Base-by-base conservation (phyloP, 2,888 invertebrate species). In the Tinea semifulvella region DNA sequence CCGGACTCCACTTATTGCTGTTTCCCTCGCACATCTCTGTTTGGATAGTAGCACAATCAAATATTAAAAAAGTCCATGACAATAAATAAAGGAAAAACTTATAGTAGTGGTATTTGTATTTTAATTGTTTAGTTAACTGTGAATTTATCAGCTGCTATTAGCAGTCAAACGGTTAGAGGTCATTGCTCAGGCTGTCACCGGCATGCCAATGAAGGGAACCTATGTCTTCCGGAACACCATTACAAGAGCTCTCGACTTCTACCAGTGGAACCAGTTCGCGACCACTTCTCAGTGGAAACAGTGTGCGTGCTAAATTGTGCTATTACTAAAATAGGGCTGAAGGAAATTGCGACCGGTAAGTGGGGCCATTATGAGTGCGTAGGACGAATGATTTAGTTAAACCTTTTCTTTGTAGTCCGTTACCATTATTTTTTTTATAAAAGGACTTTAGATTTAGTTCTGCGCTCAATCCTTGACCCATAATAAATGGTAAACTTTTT, bases 71-170 rank as follows among this genome's bases (percentile, higher is more conserved):
- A n/a, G n/a, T n/a, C n/a, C n/a, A n/a, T n/a, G n/a, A n/a, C n/a
- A n/a, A n/a, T n/a, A n/a, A n/a, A n/a, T n/a, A n/a, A n/a, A n/a
- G n/a, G n/a, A n/a, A n/a, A n/a, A n/a, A n/a, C n/a, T n/a, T n/a
- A n/a, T n/a, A n/a, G n/a, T n/a, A n/a, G n/a, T n/a, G n/a, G n/a
- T n/a, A n/a, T 13, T 2, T 13, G 2, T 3, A 31, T 31, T 13
- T 31, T 13, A 31, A 31, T 14, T 31, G 7, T 31, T 31, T 31
- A 31, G n/a, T 14, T 31, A 31, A 31, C 31, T 31, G 31, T 31
- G 22, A 22, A 22, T 22, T 22, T 31, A 11, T 31, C 31, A 11
- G 14, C 31, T 13, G 13, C 13, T 31, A 31, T 31, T 31, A 14
- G 31, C 7, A n/a, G 3, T 4, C 6, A n/a, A n/a, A 31, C 31